These are phyloP conservation scores for Corticium candelabrum DNA, from an alignment of 37 sponge, comb jelly and placozoan species.

Conservation along the genomic window DNA sequence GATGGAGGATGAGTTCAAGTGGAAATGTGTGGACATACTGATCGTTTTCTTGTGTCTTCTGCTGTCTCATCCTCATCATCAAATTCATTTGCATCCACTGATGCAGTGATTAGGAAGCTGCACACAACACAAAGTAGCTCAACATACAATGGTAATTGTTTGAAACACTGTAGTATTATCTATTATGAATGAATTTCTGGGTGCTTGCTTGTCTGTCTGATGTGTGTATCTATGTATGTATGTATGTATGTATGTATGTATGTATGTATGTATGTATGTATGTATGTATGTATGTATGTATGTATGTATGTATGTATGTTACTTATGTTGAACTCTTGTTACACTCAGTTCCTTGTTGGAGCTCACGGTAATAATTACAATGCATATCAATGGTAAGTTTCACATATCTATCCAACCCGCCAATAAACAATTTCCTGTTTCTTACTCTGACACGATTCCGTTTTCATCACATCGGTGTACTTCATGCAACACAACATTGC, in stretches of 20 bases:
- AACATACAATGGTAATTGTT: not conserved
- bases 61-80: not conserved
- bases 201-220: not conserved
- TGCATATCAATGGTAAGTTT: too few species aligned
- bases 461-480: constrained; percentile 7
- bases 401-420: too few species aligned
- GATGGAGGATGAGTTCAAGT: too few species aligned
- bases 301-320: not conserved
- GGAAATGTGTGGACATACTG: not conserved
- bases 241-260: too few species aligned
- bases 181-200: not conserved
- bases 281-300: too few species aligned
- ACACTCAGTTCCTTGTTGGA: not conserved
- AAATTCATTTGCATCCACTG: not conserved
- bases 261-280: too few species aligned
- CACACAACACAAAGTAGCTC: not conserved
- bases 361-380: not conserved
- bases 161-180: not conserved
- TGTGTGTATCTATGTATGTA: not conserved
- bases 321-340: not conserved
- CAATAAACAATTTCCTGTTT: too few species aligned
- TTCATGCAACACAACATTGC: not conserved
- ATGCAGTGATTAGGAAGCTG: not conserved
- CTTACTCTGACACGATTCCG: not conserved
- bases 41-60: not conserved